Conservation (phyloP, 2,888 invertebrate genomes). For the Diabrotica balteata region DNA sequence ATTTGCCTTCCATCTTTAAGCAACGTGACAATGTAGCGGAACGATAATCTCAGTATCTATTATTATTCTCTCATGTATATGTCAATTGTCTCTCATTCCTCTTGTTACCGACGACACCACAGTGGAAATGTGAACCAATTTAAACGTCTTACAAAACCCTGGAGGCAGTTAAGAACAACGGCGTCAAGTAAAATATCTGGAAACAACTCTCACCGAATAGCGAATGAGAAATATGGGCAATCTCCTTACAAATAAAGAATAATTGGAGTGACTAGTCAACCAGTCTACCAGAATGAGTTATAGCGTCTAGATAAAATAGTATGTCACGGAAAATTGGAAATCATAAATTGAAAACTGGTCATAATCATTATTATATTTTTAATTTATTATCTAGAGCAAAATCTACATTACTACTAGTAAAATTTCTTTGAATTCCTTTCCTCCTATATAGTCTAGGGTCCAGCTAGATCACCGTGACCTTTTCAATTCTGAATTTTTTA, state of each 20-base stretch:
- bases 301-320: no score
- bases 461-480: no score
- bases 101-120: constrained; percentile 6
- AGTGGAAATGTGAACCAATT: constrained; percentile 13
- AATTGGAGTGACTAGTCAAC: constrained; percentile 28
- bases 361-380: no score
- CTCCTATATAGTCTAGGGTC: no score
- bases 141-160: constrained; percentile 10
- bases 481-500: no score
- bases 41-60: constrained; percentile 4
- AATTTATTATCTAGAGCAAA: no score
- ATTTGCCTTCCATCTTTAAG: no score
- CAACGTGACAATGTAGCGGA: not conserved
- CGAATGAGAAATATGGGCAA: constrained; percentile 46
- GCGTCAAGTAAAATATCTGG: constrained; percentile 28
- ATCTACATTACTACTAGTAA: no score
- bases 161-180: constrained; percentile 23
- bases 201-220: constrained; percentile 32
- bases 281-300: not conserved
- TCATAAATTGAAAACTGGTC: no score
- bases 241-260: constrained; percentile 54
- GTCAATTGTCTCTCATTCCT: not conserved
- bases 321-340: no score
- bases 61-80: not conserved
- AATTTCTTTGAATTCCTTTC: no score